phyloP scores from a whole-genome alignment of 2,113 vertebrate genomes.

The Paramisgurnus dabryanus region DNA sequence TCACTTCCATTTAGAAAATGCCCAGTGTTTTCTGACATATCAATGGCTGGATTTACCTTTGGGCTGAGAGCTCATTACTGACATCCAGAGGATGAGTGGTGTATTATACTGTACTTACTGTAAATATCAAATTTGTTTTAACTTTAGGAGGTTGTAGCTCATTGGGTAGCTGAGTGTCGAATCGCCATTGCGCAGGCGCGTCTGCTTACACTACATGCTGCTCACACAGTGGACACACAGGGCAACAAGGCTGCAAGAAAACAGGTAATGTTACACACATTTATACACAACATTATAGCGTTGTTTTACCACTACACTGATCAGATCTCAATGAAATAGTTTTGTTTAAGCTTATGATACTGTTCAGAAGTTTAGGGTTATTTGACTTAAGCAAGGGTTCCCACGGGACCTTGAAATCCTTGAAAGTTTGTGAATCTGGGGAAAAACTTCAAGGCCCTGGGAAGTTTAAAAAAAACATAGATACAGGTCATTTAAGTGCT shows the following conservation, averaged over 20 bases:
- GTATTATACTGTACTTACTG: too few relatives aligned
- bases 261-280: constrained; percentile 74
- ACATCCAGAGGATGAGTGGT: neutral
- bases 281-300: neutral
- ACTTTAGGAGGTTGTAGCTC: constrained; percentile 86
- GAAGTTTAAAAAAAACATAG: too few relatives aligned
- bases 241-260: constrained; percentile 82
- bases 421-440: too few relatives aligned
- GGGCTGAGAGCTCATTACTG: neutral
- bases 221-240: constrained; percentile 75
- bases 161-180: constrained; percentile 90
- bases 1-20: too few relatives aligned
- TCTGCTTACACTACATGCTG: constrained; percentile 84
- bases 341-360: too few relatives aligned
- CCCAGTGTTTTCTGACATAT: neutral
- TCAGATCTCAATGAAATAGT: neutral
- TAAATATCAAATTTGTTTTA: too few relatives aligned
- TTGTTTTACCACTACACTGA: neutral
- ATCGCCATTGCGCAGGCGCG: constrained; percentile 88
- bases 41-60: neutral
- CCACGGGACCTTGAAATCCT: too few relatives aligned
- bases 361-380: too few relatives aligned
- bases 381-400: too few relatives aligned
- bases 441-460: too few relatives aligned
- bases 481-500: too few relatives aligned